A percentile compares a stretch with the other conserved stretches of the same genome.
Conservation (phyloP, 2,797 vertebrate species). For the Craterocephalus amniculus region DNA sequence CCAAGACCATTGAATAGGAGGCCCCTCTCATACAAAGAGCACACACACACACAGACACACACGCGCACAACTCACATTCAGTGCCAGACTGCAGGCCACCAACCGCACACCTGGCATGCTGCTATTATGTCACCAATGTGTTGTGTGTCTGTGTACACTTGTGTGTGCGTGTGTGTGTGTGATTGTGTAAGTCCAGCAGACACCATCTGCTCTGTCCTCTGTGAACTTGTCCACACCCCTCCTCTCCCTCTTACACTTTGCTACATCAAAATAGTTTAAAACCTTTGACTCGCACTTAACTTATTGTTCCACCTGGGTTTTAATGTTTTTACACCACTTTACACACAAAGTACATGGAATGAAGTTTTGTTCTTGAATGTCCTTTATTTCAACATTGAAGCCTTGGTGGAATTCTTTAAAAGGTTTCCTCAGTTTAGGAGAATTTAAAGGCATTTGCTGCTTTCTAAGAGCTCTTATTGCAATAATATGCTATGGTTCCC, state of each 20-base stretch:
- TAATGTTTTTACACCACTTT: neutral
- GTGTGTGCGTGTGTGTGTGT: constrained; percentile 35
- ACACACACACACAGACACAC: constrained; percentile 48
- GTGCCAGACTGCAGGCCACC: constrained; percentile 79
- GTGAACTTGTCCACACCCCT: constrained; percentile 76
- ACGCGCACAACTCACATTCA: constrained; percentile 51
- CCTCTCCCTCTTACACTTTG: constrained; percentile 33
- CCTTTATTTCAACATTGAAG: neutral
- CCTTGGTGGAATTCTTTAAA: neutral
- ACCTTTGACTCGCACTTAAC: constrained; percentile 6
- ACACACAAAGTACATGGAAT: neutral
- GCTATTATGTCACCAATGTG: constrained; percentile 80
- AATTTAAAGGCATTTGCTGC: neutral
- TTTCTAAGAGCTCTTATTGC: neutral
- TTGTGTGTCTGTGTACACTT: constrained; percentile 42
- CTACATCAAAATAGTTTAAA: constrained; percentile 31
- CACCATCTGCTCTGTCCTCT: constrained; percentile 81
- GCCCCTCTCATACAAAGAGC: constrained; percentile 79
- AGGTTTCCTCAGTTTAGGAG: neutral
- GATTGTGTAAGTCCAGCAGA: constrained; percentile 76
- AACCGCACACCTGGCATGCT: constrained; percentile 81
- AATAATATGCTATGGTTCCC: neutral
- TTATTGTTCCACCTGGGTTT: constrained; percentile 3
- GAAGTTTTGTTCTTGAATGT: neutral
- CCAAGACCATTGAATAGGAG: constrained; percentile 76